Evolutionary conservation across 2,113 vertebrate species (phyloP).

Genomic region (Herpetotheres cachinnans): DNA sequence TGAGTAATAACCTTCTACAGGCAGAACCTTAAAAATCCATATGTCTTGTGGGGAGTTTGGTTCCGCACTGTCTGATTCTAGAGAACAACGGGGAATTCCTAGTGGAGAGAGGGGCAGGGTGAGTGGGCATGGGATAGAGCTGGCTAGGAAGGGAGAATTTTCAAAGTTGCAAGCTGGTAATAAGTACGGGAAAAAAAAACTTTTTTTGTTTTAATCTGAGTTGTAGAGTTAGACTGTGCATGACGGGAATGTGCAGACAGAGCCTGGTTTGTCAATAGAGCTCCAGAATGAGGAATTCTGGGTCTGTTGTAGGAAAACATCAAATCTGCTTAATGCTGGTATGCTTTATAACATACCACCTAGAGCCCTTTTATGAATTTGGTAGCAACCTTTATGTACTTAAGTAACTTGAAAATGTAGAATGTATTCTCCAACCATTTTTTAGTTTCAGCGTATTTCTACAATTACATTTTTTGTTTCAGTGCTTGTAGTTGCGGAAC

Average conservation of each 20-base stretch:
- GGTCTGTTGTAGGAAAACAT: background rate
- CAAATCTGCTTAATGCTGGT: background rate
- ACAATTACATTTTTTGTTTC: background rate
- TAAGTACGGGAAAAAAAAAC: background rate
- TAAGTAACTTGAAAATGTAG: background rate
- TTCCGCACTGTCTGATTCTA: background rate
- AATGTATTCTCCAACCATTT: background rate
- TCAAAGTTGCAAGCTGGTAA: background rate
- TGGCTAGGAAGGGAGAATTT: background rate
- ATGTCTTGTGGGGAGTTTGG: background rate
- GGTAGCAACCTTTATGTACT: background rate
- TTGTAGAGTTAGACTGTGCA: background rate
- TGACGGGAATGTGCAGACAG: background rate
- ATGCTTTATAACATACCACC: background rate
- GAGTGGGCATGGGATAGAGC: background rate
- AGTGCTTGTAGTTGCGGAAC: background rate
- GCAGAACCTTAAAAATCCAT: background rate
- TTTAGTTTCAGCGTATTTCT: background rate
- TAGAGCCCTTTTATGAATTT: background rate
- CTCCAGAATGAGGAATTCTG: background rate
- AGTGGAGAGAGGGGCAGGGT: background rate
- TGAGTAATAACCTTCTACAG: background rate
- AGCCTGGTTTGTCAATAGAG: background rate
- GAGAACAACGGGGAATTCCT: background rate
- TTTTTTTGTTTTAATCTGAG: background rate